Evolutionary conservation across 2,797 vertebrate genomes (phyloP), one percentile per base, ranked within the genome.

Genomic region (Sandelia bainsii): DNA sequence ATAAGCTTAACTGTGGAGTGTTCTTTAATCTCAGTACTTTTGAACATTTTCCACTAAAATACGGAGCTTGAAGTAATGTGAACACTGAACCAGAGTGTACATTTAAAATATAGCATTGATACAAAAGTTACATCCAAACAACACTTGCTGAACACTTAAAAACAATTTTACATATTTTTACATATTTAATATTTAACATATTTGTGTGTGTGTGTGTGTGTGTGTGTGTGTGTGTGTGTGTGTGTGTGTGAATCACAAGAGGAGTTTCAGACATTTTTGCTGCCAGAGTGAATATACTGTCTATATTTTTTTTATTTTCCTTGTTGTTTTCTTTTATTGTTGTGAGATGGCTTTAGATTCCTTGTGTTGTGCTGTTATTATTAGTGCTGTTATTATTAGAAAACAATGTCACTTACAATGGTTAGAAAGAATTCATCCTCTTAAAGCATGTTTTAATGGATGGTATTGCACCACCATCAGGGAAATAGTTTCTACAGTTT

Each of bases 381-480:
- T 37, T 37, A 37, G 37, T 29, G 29, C 29, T 29, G 29, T 3
- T 29, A 37, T 37, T 37, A 37, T 37, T 37, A 37, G 37, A 39
- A 39, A 39, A 39, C 34, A 11, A 13, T 42, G 40, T 11, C 13
- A 16, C 16, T 5, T 13, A 39, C 2, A 11, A 2, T 42, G 16
- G 12, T 42, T 17, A 42, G 40, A 53, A 49, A 46, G 17, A 20
- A 45, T 48, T 25, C 9, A 9, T 22, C 25, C 25, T 25, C 16
- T 42, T 0, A 27, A 50, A 19, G 16, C 5, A 4, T 23, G n/a
- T 29, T 59, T 22, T 53, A 57, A 29, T 56, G 25, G 32, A 73
- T 34, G 7, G 54, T 68, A 29, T 10, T 77, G 77, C 75, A 76
- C 77, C 81, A 82, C 69, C 81, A 65, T 71, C 63, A 67, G 77